These are phyloP conservation scores for Diarsia mendica DNA, from an alignment of 2,888 invertebrate species.

Conservation along the genomic window DNA sequence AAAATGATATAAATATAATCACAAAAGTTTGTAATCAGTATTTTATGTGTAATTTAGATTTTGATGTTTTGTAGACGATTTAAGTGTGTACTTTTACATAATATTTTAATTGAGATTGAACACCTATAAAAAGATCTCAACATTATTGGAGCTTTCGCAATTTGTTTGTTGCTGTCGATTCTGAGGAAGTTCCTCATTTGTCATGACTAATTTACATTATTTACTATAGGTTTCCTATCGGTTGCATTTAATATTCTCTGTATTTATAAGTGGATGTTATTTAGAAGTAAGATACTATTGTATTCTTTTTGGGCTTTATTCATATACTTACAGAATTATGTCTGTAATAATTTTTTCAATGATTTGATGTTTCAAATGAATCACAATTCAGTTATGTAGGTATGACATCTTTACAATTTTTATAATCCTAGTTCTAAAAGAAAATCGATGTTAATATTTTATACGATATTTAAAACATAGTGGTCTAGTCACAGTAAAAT, in stretches of 20 bases:
- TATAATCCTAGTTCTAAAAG: slow-evolving; percentile 61
- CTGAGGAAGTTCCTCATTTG: slow-evolving; percentile 39
- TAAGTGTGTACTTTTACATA: slow-evolving; percentile 48
- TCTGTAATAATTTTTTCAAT: slow-evolving; percentile 30
- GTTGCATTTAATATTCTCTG: slow-evolving; percentile 68
- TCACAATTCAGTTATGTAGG: slow-evolving; percentile 33
- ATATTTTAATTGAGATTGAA: slow-evolving; percentile 50
- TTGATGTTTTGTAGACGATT: slow-evolving; percentile 54
- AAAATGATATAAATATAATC: slow-evolving; percentile 27
- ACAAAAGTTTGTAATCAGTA: slow-evolving; percentile 65
- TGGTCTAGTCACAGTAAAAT: slow-evolving; percentile 70
- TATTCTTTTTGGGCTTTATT: slow-evolving; percentile 57
- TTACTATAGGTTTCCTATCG: slow-evolving; percentile 68
- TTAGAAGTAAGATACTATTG: slow-evolving; percentile 50
- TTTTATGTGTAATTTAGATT: slow-evolving; percentile 65
- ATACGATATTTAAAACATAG: slow-evolving; percentile 58
- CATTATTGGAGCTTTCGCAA: slow-evolving; percentile 32
- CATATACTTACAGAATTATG: slow-evolving; percentile 36
- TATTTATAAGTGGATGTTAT: slow-evolving; percentile 61
- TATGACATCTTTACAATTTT: slow-evolving; percentile 57
- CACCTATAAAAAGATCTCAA: slow-evolving; percentile 61
- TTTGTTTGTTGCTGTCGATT: slow-evolving; percentile 42
- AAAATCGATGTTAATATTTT: slow-evolving; percentile 66
- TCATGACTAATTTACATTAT: slow-evolving; percentile 51
- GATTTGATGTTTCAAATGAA: slow-evolving; percentile 16